Evolutionary conservation across 2,797 vertebrate genomes (phyloP), one percentile per base, ranked within the genome.

Genomic region (Petrocephalus schoutedeni): DNA sequence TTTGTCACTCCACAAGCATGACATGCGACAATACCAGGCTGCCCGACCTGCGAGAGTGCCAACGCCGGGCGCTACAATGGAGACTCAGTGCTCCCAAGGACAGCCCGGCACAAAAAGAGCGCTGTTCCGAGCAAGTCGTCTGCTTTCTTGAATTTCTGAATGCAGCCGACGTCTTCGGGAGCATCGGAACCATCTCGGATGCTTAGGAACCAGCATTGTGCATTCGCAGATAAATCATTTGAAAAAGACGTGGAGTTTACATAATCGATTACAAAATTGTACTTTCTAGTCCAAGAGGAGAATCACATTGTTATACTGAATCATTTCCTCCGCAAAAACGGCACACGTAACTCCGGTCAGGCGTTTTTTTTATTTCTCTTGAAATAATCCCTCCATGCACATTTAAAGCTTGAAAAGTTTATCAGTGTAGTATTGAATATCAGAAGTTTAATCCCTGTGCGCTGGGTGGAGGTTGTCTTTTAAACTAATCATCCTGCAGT

Each of bases 61-160:
- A 91, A 89, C 91, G 93, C 93, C 64, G 92, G 92, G 91, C 87
- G 86, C 19, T 90, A 93, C 92, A 93, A 94, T 93, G 92, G 92
- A 90, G 91, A 21, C 88, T 90, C 89, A 32, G 90, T 89, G 90
- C 57, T 84, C 19, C 86, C 19, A 93, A 91, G 90, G 91, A 91
- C 92, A 91, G 91, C 9, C 16, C 88, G 1, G 49, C 67, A 94
- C 94, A 95, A 94, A 92, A 91, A 89, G 0, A 57, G 86, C 91
- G 93, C 94, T 94, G 94, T 95, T 93, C 92, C 92, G 92, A 93
- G 94, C 89, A 21, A 53, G 84, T 21, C 16, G 7, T 59, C 32
- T 7, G 14, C 54, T 86, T 85, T 58, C 84, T 85, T 41, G 28
- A 41, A 32, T 28, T 58, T 36, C 84, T 57, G 49, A 36, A 85